Evolutionary conservation across 2,113 vertebrate species (phyloP), one percentile per base, ranked within the genome.

Genomic region (Clupea harengus): DNA sequence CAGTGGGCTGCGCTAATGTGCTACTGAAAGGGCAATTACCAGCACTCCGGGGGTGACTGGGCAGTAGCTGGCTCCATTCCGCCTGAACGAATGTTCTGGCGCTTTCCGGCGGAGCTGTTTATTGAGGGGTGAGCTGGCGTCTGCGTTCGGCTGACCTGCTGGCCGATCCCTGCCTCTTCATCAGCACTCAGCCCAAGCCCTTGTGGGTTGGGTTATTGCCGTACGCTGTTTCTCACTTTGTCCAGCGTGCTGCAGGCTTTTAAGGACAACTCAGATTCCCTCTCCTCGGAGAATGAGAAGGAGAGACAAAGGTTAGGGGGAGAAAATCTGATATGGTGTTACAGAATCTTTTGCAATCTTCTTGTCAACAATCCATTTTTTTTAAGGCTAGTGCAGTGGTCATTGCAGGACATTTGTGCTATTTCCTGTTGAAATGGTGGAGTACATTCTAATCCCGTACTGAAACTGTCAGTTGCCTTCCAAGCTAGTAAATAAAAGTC

Each of bases 21-120:
- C 86, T 83, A 81, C 82, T 89, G 87, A 88, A 92, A 92, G 90
- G 88, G 87, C 85, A 85, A 90, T 93, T 88, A 89, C 22, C 52
- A 28, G 47, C 44, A 32, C n/a, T 32, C 54, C 54, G 6, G 54
- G 39, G 54, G 54, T 22, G 54, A 60, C 54, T 22, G 54, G 54
- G 18, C 18, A 60, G 54, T 18, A 60, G 54, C 54, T 60, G 20
- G 4, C 54, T 28, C 64, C 64, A 72, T 28, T 72, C 64, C 64
- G 11, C 28, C 64, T 28, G 64, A 72, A 10, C n/a, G 28, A 72
- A 72, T 72, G 64, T 72, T 72, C 64, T n/a, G 28, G 64, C n/a
- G 13, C 64, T 28, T 72, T 28, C 64, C 25, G 64, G 25, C 64
- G 8, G n/a, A 72, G 54, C 18, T 60, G 64, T 72, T 32, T 72